Conservation (phyloP, 2,113 vertebrate species). For the Albula glossodonta region DNA sequence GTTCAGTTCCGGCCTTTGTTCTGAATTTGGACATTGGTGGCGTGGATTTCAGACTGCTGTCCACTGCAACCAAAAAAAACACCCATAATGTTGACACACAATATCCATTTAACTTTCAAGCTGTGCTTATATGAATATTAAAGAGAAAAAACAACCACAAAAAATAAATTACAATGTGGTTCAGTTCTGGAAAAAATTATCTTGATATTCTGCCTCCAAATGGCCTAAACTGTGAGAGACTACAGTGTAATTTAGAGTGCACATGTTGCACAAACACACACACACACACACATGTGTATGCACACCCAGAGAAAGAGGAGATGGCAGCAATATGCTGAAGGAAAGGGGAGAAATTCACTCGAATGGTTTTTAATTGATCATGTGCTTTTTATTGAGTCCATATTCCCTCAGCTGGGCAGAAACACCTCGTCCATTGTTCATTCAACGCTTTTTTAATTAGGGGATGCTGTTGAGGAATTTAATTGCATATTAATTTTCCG, state of each 20-base stretch:
- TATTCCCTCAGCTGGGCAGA: constrained; percentile 9
- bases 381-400: constrained; percentile 20
- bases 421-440: constrained; percentile 28
- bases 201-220: not conserved
- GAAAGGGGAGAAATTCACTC: not conserved
- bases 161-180: not conserved
- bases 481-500: constrained; percentile 44
- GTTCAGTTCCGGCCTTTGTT: not conserved
- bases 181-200: not conserved
- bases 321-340: not conserved
- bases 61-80: not conserved
- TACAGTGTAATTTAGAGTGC: not conserved
- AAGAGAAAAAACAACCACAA: not conserved
- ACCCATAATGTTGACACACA: not conserved
- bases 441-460: constrained; percentile 41
- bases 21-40: not conserved
- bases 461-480: constrained; percentile 37
- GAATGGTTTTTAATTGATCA: constrained; percentile 25
- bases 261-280: not conserved
- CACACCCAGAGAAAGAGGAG: not conserved
- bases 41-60: not conserved
- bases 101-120: not conserved
- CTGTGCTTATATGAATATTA: not conserved
- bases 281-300: constrained; percentile 6
- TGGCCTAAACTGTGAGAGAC: not conserved